Percentiles rank a stretch among this genome's conserved stretches.
Conservation (phyloP, 2,888 invertebrate species). For the Platycnemis pennipes region DNA sequence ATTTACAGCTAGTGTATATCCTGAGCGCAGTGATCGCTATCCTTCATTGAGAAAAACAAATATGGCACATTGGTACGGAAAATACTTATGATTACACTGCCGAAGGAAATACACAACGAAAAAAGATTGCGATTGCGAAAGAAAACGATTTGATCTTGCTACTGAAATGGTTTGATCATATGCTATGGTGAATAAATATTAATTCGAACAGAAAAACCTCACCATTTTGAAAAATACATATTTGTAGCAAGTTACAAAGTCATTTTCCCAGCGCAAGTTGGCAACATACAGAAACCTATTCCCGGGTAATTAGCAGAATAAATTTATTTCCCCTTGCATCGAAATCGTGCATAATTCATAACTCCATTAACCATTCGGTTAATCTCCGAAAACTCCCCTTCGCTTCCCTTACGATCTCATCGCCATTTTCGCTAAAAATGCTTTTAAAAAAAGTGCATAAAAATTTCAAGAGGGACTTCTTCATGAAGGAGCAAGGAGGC, state of each 20-base stretch:
- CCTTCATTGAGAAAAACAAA: too few relatives aligned
- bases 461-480: slow-evolving; percentile 19
- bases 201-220: background rate
- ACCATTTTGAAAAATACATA: background rate
- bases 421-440: background rate
- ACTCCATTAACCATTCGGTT: slow-evolving; percentile 40
- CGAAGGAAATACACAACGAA: too few relatives aligned
- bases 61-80: too few relatives aligned
- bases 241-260: background rate
- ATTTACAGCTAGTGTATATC: too few relatives aligned
- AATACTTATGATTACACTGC: too few relatives aligned
- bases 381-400: slow-evolving; percentile 34
- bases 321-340: background rate
- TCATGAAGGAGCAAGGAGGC: background rate
- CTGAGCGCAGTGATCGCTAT: too few relatives aligned
- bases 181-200: too few relatives aligned
- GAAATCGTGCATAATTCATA: slow-evolving; percentile 33
- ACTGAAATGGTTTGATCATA: too few relatives aligned
- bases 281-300: background rate
- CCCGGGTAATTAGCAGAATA: background rate
- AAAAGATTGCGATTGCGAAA: too few relatives aligned
- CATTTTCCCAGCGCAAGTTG: background rate
- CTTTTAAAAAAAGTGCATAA: slow-evolving; percentile 25
- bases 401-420: background rate
- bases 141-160: too few relatives aligned